Conservation (phyloP, 2,888 invertebrate species). For the Agrilus cyanescens region DNA sequence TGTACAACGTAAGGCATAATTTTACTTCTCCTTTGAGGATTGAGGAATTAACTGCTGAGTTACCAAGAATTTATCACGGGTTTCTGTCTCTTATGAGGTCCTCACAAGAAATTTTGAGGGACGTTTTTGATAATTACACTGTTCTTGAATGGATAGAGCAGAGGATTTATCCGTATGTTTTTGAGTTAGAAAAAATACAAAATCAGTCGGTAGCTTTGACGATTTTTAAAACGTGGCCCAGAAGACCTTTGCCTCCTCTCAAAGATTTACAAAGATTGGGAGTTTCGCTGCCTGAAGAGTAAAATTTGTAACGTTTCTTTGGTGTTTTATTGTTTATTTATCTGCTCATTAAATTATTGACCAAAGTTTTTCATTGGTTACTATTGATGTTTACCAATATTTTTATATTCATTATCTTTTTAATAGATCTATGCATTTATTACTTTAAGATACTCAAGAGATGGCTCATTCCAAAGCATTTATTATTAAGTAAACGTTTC, state of each 20-base stretch:
- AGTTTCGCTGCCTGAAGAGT: conserved; percentile 24
- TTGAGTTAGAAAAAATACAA: conserved; percentile 43
- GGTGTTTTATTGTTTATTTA: too few species aligned
- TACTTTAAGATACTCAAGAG: too few species aligned
- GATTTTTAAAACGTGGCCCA: conserved; percentile 44
- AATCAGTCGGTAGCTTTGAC: conserved; percentile 41
- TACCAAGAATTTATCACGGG: conserved; percentile 46
- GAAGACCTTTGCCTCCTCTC: conserved; percentile 44
- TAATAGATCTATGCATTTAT: too few species aligned
- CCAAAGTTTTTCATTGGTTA: too few species aligned
- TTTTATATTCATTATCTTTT: too few species aligned
- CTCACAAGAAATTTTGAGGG: conserved; percentile 43
- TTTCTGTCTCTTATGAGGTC: conserved; percentile 41
- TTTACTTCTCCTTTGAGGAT: conserved; percentile 56
- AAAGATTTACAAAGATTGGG: conserved; percentile 38
- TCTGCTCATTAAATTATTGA: too few species aligned
- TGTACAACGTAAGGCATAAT: conserved; percentile 55
- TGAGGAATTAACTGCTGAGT: conserved; percentile 46
- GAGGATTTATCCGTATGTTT: conserved; percentile 44
- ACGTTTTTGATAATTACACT: conserved; percentile 47
- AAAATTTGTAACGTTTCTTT: conserved; percentile 4
- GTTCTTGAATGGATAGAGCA: conserved; percentile 57
- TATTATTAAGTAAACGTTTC: too few species aligned
- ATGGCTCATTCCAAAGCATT: too few species aligned
- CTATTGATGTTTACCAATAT: too few species aligned